These are phyloP conservation scores for Sinocyclocheilus anshuiensis DNA, from an alignment of 2,113 vertebrate genomes.

Conservation along the genomic window DNA sequence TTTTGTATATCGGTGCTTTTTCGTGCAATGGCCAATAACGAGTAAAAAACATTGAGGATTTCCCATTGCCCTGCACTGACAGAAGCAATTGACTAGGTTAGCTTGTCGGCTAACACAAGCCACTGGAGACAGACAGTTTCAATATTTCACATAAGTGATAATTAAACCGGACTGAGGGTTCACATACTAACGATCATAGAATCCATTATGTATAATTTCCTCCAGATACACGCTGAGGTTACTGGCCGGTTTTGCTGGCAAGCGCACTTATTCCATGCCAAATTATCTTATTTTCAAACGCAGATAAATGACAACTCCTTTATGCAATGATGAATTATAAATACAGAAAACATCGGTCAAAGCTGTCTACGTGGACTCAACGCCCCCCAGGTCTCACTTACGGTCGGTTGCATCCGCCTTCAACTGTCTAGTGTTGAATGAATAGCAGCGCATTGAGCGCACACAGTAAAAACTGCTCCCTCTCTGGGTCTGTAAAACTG, in stretches of 20 bases:
- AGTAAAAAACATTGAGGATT: not conserved
- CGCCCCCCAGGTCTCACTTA: conserved; percentile 22
- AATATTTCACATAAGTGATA: not conserved
- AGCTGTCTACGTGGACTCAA: not conserved
- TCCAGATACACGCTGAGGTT: not conserved
- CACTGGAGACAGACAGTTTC: conserved; percentile 3
- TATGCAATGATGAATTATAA: not conserved
- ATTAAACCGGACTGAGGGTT: not conserved
- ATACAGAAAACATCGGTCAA: not conserved
- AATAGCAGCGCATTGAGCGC: conserved; percentile 11
- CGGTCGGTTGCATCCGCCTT: conserved; percentile 42
- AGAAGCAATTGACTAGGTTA: conserved; percentile 28
- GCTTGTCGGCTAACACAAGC: conserved; percentile 34
- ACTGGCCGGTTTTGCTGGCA: not conserved
- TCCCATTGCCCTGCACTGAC: conserved; percentile 4
- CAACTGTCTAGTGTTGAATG: conserved; percentile 42
- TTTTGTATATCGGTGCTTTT: not conserved
- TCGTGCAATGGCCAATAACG: not conserved
- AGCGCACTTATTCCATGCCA: not conserved
- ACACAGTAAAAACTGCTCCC: conserved; percentile 54
- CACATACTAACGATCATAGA: not conserved
- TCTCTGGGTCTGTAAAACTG: conserved; percentile 71
- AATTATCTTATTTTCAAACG: not conserved
- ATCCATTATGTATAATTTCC: not conserved
- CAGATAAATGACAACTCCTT: not conserved